phyloP scores from a whole-genome alignment of 2,888 invertebrate species.

The Catotricha subobsoleta region DNA sequence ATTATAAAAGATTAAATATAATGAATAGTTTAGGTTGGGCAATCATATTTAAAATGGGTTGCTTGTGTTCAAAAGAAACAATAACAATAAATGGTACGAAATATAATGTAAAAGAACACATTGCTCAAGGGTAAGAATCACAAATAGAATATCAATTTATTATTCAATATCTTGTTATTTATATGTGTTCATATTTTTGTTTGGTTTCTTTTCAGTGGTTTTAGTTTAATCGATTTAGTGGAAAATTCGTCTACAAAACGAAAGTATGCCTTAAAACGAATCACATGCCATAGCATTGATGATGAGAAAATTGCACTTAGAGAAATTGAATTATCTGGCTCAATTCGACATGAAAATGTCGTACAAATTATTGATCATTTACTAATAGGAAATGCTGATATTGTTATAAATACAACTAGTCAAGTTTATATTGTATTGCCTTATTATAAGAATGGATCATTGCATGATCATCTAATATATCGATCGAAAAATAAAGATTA shows the following conservation, averaged over 20 bases:
- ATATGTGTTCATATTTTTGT: no score
- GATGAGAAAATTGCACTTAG: constrained; percentile 53
- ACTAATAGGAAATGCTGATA: constrained; percentile 44
- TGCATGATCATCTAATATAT: constrained; percentile 47
- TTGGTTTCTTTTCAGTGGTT: constrained; percentile 51
- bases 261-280: constrained; percentile 58
- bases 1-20: no score
- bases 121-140: constrained; percentile 52
- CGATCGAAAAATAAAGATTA: constrained; percentile 38
- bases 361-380: constrained; percentile 52
- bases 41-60: constrained; percentile 52
- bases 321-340: constrained; percentile 56
- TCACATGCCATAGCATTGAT: constrained; percentile 59
- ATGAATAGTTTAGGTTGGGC: constrained; percentile 55
- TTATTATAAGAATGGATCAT: constrained; percentile 58
- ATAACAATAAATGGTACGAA: constrained; percentile 49
- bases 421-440: constrained; percentile 57
- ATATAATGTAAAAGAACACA: constrained; percentile 47
- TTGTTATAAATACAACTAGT: constrained; percentile 47
- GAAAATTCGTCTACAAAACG: constrained; percentile 47
- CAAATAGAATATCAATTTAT: neutral
- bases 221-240: constrained; percentile 60
- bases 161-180: neutral
- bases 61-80: constrained; percentile 55
- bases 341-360: constrained; percentile 52